phyloP scores from a whole-genome alignment of 2,797 vertebrate genomes.

The Enteromius argenteus region DNA sequence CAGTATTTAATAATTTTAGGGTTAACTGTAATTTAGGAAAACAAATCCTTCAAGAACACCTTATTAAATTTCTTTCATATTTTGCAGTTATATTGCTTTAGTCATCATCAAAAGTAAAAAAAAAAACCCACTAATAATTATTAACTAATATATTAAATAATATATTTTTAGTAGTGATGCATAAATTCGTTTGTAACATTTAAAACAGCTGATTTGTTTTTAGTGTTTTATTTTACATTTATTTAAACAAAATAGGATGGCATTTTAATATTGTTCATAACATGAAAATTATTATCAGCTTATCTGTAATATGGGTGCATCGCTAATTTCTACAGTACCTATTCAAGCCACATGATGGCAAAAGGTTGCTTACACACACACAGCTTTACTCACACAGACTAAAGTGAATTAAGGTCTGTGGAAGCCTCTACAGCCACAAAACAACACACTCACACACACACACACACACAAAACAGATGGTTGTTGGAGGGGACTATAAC shows the following conservation, averaged over 20 bases:
- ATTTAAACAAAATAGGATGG: background rate
- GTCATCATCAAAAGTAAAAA: background rate
- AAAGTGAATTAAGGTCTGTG: background rate
- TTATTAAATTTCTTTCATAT: background rate
- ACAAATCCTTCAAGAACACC: background rate
- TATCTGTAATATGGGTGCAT: background rate
- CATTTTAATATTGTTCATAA: background rate
- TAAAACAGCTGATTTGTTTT: background rate
- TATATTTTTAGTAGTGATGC: background rate
- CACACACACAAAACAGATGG: constrained; percentile 61
- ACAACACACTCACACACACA: constrained; percentile 52
- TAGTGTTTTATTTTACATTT: background rate
- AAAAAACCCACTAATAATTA: background rate
- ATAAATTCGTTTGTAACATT: background rate
- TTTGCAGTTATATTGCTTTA: background rate
- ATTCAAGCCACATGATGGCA: constrained; percentile 13
- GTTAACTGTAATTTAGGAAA: background rate
- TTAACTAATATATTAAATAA: background rate
- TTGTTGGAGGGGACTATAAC: constrained; percentile 66
- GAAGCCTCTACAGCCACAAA: constrained; percentile 8
- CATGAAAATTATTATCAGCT: background rate
- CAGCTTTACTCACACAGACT: background rate
- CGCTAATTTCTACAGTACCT: constrained; percentile 15
- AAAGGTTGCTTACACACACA: background rate
- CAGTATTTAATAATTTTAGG: background rate